Evolutionary conservation across 2,888 invertebrate species (phyloP).

Genomic region (Psylliodes chrysocephalus): DNA sequence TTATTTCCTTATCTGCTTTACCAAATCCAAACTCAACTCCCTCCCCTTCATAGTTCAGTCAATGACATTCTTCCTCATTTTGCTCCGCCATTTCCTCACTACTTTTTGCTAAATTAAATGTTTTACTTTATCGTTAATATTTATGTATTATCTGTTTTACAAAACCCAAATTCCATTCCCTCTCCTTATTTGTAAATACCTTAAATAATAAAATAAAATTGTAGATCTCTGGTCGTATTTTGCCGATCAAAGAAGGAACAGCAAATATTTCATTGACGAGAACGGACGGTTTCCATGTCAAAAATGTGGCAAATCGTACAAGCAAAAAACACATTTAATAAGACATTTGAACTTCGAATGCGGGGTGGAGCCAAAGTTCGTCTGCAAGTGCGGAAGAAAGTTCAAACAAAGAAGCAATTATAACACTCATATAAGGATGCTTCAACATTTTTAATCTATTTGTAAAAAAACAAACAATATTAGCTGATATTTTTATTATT

Average conservation of each 20-base stretch:
- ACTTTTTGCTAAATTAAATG: too few species aligned
- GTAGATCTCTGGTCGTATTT: constrained; percentile 15
- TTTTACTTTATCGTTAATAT: too few species aligned
- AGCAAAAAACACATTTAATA: constrained; percentile 50
- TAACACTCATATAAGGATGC: constrained; percentile 23
- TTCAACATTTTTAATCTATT: constrained; percentile 18
- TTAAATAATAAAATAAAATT: constrained; percentile 5
- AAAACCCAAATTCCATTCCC: too few species aligned
- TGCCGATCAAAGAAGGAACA: neutral
- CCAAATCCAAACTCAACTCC: too few species aligned
- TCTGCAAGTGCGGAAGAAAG: constrained; percentile 19
- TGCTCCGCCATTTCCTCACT: too few species aligned
- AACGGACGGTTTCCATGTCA: constrained; percentile 36
- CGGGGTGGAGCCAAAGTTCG: constrained; percentile 32
- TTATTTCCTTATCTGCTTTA: too few species aligned
- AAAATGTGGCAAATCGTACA: constrained; percentile 47
- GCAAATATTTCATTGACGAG: constrained; percentile 21
- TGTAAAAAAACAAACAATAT: neutral
- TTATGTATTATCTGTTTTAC: too few species aligned
- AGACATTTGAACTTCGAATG: constrained; percentile 55
- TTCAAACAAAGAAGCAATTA: constrained; percentile 26
- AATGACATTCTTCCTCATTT: too few species aligned
- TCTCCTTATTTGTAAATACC: neutral
- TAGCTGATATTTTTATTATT: too few species aligned
- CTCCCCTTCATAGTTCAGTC: too few species aligned